phyloP scores from a whole-genome alignment of 2,888 invertebrate species.

The Dimorphilus gyrociliatus region DNA sequence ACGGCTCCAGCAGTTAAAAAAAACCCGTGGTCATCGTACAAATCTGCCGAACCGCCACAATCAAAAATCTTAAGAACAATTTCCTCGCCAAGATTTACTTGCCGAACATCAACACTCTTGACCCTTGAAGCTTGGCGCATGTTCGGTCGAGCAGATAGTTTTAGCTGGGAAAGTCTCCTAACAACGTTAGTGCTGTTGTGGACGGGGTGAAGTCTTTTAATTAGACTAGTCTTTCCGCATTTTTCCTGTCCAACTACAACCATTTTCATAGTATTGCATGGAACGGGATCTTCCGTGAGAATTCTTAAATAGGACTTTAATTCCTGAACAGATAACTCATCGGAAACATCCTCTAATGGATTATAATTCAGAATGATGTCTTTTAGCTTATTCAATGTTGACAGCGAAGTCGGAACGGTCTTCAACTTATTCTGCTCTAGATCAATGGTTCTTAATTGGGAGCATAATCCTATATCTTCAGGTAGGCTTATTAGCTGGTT shows the following conservation, averaged over 20 bases:
- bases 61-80: slow-evolving; percentile 11
- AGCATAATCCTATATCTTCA: slow-evolving; percentile 8
- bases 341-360: slow-evolving; percentile 11
- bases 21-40: slow-evolving; percentile 14
- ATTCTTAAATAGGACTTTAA: slow-evolving; percentile 9
- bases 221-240: slow-evolving; percentile 11
- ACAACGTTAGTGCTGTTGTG: background rate
- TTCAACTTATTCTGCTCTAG: slow-evolving; percentile 9
- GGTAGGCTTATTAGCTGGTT: slow-evolving; percentile 10
- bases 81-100: slow-evolving; percentile 10
- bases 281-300: slow-evolving; percentile 10
- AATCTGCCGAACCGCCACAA: slow-evolving; percentile 14
- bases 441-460: slow-evolving; percentile 6
- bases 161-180: slow-evolving; percentile 1
- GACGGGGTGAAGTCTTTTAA: slow-evolving; percentile 4
- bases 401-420: slow-evolving; percentile 9
- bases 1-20: slow-evolving; percentile 12
- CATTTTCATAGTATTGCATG: slow-evolving; percentile 10
- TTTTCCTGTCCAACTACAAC: slow-evolving; percentile 13
- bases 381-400: slow-evolving; percentile 7
- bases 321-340: slow-evolving; percentile 12
- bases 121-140: background rate
- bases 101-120: slow-evolving; percentile 8
- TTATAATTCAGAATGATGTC: slow-evolving; percentile 9
- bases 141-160: slow-evolving; percentile 3